Evolutionary conservation across 2,113 vertebrate species (phyloP), one percentile per base, ranked within the genome.

Genomic region (Fukomys damarensis): DNA sequence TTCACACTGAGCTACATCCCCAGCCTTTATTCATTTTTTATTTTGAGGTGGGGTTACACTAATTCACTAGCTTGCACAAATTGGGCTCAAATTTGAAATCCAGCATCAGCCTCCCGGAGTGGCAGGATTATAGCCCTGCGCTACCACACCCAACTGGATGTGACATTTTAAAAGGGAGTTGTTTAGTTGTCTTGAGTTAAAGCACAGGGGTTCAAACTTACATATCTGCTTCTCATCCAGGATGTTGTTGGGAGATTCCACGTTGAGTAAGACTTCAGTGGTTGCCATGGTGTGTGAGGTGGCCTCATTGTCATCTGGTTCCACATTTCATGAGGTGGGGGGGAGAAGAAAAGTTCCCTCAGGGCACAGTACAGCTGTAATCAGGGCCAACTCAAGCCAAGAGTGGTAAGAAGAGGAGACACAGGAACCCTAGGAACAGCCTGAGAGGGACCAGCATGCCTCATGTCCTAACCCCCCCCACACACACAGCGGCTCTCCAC

Each of bases 161-260:
- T 79, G 32, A 79, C 76, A 54, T 35, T 52, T 76, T 54, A 35
- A 35, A 24, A 56, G 20, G 52, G 17, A 56, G 65, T 61, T 65
- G 54, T 63, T 80, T 54, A 26, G 61, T 49, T 56, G 7, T 81
- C 43, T 46, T 30, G 22, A 76, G 20, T 14, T 61, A 49, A 92
- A 93, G 58, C 28, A 16, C 65, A 4, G 8, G 56, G 70, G 43
- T 79, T 74, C 68, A 72, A 10, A 97, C 99, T 98, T 98, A 99
- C 99, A 99, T 98, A 99, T 99, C 58, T 99, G 98, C 97, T 99
- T 99, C 96, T 99, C 99, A 35, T 99, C 99, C 98, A 99, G 97
- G 97, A 99, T 99, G 96, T 99, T 98, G 88, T 99, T 99, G 77
- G 99, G 99, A 72, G 99, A 99, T 96, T 99, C 99, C 98, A 99